Percentiles rank a stretch among this genome's conserved stretches.
phyloP scores from a whole-genome alignment of 1,140 invertebrate species.

The Bombus confusus region DNA sequence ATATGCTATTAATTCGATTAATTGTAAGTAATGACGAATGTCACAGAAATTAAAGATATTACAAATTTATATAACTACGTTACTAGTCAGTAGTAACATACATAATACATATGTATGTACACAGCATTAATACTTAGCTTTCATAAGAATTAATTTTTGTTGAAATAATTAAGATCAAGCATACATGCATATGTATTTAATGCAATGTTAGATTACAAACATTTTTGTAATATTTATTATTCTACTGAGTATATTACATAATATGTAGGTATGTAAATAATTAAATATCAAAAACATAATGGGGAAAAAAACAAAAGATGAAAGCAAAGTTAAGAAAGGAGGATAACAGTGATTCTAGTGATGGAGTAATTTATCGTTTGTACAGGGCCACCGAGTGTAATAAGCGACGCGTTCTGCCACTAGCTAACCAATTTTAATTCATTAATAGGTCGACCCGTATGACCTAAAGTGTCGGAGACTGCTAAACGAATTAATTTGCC shows the following conservation, averaged over 20 bases:
- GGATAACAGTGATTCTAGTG: background rate
- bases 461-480: conserved; percentile 52
- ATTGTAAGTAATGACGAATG: background rate
- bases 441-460: conserved; percentile 57
- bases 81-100: background rate
- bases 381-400: conserved; percentile 49
- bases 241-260: background rate
- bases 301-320: background rate
- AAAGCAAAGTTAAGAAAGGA: background rate
- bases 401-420: conserved; percentile 34
- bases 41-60: background rate
- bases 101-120: background rate
- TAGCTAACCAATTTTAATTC: conserved; percentile 59
- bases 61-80: background rate
- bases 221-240: background rate
- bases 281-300: background rate
- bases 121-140: background rate
- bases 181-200: background rate
- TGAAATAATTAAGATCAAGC: background rate
- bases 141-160: too few relatives aligned
- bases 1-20: background rate
- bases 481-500: conserved; percentile 64
- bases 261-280: background rate
- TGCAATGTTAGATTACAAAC: background rate
- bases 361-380: conserved; percentile 53